Conservation (phyloP, 2,888 invertebrate species). For the Orthosia gracilis region DNA sequence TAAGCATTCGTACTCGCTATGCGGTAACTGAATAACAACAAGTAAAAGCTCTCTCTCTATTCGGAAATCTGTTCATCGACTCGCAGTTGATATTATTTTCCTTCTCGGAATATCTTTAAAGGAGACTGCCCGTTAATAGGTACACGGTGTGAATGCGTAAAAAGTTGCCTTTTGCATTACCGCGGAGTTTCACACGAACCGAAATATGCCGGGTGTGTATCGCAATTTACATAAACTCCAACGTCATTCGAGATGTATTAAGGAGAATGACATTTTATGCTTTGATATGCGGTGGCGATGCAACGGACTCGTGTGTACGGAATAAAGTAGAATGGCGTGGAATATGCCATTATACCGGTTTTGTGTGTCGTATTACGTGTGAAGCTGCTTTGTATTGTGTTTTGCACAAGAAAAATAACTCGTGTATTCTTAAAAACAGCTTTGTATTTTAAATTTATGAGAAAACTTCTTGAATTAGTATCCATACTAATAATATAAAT, state of each 20-base stretch:
- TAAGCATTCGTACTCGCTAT: constrained; percentile 54
- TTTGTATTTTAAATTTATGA: constrained; percentile 15
- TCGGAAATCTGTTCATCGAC: constrained; percentile 70
- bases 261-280: constrained; percentile 84
- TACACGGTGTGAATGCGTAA: constrained; percentile 80
- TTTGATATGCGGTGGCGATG: constrained; percentile 82
- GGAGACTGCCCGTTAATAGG: constrained; percentile 77
- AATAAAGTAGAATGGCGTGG: constrained; percentile 69
- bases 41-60: constrained; percentile 68
- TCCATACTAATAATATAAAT: not conserved
- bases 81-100: constrained; percentile 69
- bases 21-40: constrained; percentile 64
- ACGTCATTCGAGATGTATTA: constrained; percentile 87
- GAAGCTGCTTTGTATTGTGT: constrained; percentile 15
- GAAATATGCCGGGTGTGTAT: constrained; percentile 86
- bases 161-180: constrained; percentile 78
- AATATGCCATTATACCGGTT: constrained; percentile 64
- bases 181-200: constrained; percentile 73
- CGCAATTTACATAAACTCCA: constrained; percentile 88
- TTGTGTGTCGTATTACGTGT: constrained; percentile 36
- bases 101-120: constrained; percentile 68
- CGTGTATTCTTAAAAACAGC: constrained; percentile 6
- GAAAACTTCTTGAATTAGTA: constrained; percentile 31
- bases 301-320: constrained; percentile 69
- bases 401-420: not conserved